Percentiles rank a stretch among this genome's conserved stretches.
phyloP scores from a whole-genome alignment of 2,797 vertebrate genomes.

The Alosa sapidissima region DNA sequence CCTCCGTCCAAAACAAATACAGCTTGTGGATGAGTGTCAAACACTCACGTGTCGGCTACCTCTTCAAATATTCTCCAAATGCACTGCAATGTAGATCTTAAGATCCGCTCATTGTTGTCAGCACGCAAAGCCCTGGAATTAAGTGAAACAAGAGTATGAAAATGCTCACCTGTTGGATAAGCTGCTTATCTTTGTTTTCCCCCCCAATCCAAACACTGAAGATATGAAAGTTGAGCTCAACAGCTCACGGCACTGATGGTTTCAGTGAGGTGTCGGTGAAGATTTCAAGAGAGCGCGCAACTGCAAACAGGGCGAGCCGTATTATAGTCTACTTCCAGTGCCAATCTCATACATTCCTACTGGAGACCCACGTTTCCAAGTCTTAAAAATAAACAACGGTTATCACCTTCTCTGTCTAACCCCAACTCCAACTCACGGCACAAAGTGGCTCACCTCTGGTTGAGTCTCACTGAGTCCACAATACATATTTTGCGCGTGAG shows the following conservation, averaged over 20 bases:
- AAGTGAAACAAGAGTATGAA: not conserved
- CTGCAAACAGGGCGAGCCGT: constrained; percentile 46
- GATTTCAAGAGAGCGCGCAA: constrained; percentile 41
- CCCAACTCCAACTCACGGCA: not conserved
- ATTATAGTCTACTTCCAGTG: constrained; percentile 48
- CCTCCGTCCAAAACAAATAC: not conserved
- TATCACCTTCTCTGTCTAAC: not conserved
- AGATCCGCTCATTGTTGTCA: not conserved
- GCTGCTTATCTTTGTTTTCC: not conserved
- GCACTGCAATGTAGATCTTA: not conserved
- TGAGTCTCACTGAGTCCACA: constrained; percentile 54
- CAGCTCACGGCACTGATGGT: constrained; percentile 38
- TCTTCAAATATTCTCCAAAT: constrained; percentile 9
- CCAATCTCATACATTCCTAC: constrained; percentile 13
- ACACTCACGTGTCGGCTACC: constrained; percentile 5
- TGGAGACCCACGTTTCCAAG: not conserved
- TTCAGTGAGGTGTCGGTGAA: constrained; percentile 31
- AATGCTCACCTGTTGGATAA: constrained; percentile 10
- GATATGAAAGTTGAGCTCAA: constrained; percentile 71
- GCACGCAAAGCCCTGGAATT: not conserved
- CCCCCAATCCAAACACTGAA: constrained; percentile 21
- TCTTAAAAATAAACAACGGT: not conserved
- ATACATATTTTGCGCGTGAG: constrained; percentile 65
- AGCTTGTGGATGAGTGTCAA: constrained; percentile 19
- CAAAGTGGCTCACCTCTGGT: not conserved